A percentile compares a stretch with the other conserved stretches of the same genome.
These are phyloP conservation scores for Ctenicera cuprea DNA, from an alignment of 2,888 invertebrate species.

Conservation along the genomic window DNA sequence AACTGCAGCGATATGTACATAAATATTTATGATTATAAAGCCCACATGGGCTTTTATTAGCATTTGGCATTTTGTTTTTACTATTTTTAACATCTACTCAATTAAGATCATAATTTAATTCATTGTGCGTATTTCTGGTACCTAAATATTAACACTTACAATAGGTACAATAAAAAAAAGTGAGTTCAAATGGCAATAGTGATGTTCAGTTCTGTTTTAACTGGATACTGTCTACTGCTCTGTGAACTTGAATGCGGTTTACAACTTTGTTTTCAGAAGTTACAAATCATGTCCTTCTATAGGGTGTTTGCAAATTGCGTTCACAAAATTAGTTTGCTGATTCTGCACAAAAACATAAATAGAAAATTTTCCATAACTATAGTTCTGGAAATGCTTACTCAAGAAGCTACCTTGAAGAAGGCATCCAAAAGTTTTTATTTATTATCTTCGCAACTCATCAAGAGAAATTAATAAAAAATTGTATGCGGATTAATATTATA, in stretches of 20 bases:
- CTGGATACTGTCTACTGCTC: neutral
- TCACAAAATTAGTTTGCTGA: no score
- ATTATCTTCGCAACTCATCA: no score
- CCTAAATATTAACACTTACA: slow-evolving; percentile 32
- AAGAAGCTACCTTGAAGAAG: no score
- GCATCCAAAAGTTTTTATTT: no score
- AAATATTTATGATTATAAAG: slow-evolving; percentile 18
- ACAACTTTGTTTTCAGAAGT: neutral
- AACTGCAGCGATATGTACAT: slow-evolving; percentile 42
- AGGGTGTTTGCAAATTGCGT: no score
- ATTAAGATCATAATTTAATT: slow-evolving; percentile 34
- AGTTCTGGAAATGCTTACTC: no score
- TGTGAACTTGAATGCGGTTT: neutral
- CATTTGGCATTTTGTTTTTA: slow-evolving; percentile 36
- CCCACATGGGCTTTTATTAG: slow-evolving; percentile 15
- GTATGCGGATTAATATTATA: no score
- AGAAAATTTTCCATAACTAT: no score
- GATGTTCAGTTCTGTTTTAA: slow-evolving; percentile 17
- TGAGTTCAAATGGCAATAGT: slow-evolving; percentile 17
- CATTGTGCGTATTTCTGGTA: slow-evolving; percentile 38
- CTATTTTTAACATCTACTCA: slow-evolving; percentile 25
- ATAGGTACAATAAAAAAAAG: slow-evolving; percentile 24
- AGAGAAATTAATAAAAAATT: no score
- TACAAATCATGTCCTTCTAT: neutral
- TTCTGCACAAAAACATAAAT: no score